phyloP scores from a whole-genome alignment of 2,797 vertebrate genomes.

The Pangasius mekongensis region DNA sequence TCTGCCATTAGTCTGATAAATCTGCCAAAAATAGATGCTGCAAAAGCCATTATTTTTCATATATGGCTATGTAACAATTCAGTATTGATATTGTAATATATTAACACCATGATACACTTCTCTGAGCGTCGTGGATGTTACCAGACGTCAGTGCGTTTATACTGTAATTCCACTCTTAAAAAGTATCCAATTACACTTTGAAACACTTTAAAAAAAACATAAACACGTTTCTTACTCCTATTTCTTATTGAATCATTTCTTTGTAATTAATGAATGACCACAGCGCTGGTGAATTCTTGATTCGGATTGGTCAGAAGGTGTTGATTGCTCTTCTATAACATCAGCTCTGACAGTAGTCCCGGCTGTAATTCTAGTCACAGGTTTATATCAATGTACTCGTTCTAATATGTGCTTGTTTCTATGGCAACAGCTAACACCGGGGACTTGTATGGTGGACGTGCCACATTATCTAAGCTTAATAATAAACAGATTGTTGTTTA shows the following conservation, averaged over 20 bases:
- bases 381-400: neutral
- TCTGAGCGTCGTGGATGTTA: neutral
- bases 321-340: neutral
- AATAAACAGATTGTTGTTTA: no score
- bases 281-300: neutral
- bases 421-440: neutral
- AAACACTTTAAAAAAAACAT: no score
- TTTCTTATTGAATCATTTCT: no score
- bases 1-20: slow-evolving; percentile 19
- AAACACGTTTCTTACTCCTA: no score
- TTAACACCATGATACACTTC: neutral
- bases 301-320: neutral
- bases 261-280: neutral
- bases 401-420: neutral
- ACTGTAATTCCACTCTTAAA: no score
- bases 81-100: neutral
- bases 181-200: no score
- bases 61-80: neutral
- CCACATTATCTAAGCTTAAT: no score
- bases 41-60: slow-evolving; percentile 18
- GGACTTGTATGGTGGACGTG: neutral
- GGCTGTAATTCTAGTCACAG: neutral
- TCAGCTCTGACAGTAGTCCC: neutral
- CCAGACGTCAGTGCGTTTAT: neutral
- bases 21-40: slow-evolving; percentile 19